A percentile compares a stretch with the other conserved stretches of the same genome.
Conservation (phyloP, 92 coral and sea anemone genomes). For the Porites evermanni region DNA sequence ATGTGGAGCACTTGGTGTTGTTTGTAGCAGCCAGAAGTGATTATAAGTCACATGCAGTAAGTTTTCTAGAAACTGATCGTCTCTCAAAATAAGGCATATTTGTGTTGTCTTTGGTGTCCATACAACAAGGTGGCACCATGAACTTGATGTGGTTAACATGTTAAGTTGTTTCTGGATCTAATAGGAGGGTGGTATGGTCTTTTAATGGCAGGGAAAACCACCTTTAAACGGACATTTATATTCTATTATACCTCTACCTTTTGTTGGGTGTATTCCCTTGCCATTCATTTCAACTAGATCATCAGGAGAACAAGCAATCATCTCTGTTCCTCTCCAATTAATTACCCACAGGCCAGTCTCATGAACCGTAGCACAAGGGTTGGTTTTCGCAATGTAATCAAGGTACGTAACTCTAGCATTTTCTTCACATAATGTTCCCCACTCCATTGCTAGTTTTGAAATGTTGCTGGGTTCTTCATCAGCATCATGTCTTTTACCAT, state of each 20-base stretch:
- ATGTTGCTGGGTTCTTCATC: neutral
- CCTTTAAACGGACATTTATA: constrained; percentile 46
- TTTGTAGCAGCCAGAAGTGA: constrained; percentile 10
- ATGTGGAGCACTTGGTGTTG: neutral
- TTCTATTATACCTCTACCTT: constrained; percentile 33
- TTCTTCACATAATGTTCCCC: constrained; percentile 44
- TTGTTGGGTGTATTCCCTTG: neutral
- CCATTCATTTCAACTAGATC: constrained; percentile 12
- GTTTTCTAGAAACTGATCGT: constrained; percentile 3
- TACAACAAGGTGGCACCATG: constrained; percentile 8
- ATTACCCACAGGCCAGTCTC: constrained; percentile 36
- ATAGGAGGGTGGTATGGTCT: constrained; percentile 3
- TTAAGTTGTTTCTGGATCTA: constrained; percentile 1
- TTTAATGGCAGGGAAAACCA: constrained; percentile 38
- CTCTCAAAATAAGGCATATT: constrained; percentile 11
- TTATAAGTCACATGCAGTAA: neutral
- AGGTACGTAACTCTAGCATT: constrained; percentile 32
- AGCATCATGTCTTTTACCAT: neutral
- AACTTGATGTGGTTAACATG: neutral
- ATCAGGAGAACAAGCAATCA: constrained; percentile 38
- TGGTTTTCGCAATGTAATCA: constrained; percentile 6
- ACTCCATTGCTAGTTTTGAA: constrained; percentile 21
- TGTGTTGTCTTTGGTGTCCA: constrained; percentile 43
- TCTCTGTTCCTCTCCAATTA: constrained; percentile 2
- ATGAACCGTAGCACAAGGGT: neutral